Percentiles rank a stretch among this genome's conserved stretches.
Conservation (phyloP, 2,797 vertebrate genomes). For the Alca torda region DNA sequence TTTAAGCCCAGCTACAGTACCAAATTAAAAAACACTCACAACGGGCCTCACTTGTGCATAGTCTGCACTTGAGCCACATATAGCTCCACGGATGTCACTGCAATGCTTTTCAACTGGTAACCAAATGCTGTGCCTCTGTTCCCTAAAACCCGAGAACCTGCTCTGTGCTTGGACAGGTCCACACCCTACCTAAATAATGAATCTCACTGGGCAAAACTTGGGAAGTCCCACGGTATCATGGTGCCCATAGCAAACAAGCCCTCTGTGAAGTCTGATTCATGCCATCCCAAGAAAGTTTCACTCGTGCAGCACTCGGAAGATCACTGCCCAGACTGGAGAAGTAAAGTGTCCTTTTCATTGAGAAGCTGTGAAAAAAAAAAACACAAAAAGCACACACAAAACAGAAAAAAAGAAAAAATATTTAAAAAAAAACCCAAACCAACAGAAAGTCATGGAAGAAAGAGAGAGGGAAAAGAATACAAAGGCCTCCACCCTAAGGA, state of each 20-base stretch:
- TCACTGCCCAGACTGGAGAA: background rate
- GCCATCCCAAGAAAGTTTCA: background rate
- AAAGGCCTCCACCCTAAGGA: background rate
- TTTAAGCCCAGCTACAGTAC: background rate
- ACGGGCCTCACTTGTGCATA: accelerated
- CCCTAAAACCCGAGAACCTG: background rate
- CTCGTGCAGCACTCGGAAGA: background rate
- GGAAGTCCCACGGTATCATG: background rate
- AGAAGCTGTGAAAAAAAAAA: background rate
- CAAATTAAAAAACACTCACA: background rate
- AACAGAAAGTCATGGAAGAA: background rate
- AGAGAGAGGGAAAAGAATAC: background rate
- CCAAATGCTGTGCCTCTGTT: background rate
- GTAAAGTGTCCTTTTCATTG: background rate
- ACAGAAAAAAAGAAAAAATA: background rate
- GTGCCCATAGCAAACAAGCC: background rate
- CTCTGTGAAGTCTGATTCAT: background rate
- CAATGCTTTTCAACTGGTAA: background rate
- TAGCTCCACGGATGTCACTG: background rate
- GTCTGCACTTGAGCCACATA: background rate
- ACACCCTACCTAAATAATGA: background rate
- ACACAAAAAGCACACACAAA: background rate
- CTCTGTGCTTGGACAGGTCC: background rate
- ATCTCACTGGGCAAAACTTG: background rate
- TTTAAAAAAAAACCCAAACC: too few species aligned